A percentile compares a stretch with the other conserved stretches of the same genome.
Evolutionary conservation across 2,797 vertebrate genomes (phyloP).

Genomic region (Megaceryle alcyon): DNA sequence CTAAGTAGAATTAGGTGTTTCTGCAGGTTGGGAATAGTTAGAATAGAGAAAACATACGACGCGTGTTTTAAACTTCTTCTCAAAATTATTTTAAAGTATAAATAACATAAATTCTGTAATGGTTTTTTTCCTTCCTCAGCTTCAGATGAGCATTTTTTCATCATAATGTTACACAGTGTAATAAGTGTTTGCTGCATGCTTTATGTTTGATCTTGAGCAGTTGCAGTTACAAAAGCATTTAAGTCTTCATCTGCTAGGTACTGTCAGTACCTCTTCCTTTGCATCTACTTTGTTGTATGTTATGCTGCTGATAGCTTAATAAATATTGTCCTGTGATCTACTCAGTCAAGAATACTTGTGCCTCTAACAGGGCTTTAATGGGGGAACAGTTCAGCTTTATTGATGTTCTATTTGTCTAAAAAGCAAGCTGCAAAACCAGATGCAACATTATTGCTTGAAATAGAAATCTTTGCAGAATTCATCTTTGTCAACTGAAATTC

Average conservation of each 20-base stretch:
- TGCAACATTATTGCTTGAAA: neutral
- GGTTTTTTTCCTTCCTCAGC: neutral
- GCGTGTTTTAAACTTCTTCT: neutral
- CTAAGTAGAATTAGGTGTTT: constrained; percentile 18
- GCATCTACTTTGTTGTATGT: neutral
- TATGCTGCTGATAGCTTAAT: neutral
- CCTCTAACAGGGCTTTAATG: neutral
- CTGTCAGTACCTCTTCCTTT: neutral
- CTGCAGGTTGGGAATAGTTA: neutral
- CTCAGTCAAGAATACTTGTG: neutral
- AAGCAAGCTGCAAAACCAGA: neutral
- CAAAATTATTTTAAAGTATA: neutral
- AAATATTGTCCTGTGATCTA: neutral
- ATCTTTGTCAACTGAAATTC: neutral
- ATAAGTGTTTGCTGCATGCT: neutral
- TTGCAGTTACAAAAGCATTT: neutral
- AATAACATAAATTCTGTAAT: neutral
- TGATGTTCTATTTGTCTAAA: neutral
- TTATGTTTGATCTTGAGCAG: neutral
- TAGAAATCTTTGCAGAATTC: neutral
- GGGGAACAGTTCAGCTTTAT: neutral
- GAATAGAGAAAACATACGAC: neutral
- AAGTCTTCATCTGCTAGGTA: neutral
- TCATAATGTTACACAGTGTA: neutral
- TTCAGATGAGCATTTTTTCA: neutral